Base-by-base conservation (phyloP, 2,888 invertebrate genomes). In the Therioaphis trifolii region DNA sequence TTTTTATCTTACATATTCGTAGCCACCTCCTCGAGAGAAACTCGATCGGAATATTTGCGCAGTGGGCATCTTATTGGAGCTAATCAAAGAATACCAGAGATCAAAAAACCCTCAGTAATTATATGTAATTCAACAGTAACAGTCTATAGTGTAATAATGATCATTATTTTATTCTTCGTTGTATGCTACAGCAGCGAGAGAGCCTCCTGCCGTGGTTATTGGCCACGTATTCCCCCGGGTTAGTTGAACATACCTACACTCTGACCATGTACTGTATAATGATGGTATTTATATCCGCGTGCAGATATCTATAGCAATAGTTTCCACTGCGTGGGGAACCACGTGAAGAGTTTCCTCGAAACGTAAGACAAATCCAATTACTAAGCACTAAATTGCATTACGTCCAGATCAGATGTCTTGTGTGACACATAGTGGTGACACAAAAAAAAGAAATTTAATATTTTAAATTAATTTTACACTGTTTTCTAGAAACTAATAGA, bases 31-130 rank as follows among this genome's bases (percentile, higher is more conserved):
- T 71, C 58, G 69, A 80, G 49, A 58, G 29, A 27, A 52, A 72
- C 24, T 40, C 61, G 35, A 24, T 58, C 49, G 52, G 63, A 71
- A 58, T 71, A 61, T 49, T 79, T 78, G 46, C 82, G 4, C 63
- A 46, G 40, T 24, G n/a, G 49, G 63, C 52, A 75, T 40, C 78
- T 52, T 52, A 68, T 58, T 35, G 80, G 27, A 12, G 29, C 15
- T 46, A 21, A 72, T 49, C 63, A 5, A 49, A 46, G 43, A 80
- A 15, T 4, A 35, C 24, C 24, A n/a, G 35, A 74, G 61, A 82
- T 66, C 74, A 66, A 82, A 46, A 82, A 82, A 74, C 35, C 52
- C 35, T 24, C 35, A 14, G 21, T 46, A 40, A 68, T 78, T 40
- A 35, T 27, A 71, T 58, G n/a, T 18, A 12, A 68, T 52, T 3